Evolutionary conservation across 2,888 invertebrate species (phyloP).

Genomic region (Ophion ellenae): DNA sequence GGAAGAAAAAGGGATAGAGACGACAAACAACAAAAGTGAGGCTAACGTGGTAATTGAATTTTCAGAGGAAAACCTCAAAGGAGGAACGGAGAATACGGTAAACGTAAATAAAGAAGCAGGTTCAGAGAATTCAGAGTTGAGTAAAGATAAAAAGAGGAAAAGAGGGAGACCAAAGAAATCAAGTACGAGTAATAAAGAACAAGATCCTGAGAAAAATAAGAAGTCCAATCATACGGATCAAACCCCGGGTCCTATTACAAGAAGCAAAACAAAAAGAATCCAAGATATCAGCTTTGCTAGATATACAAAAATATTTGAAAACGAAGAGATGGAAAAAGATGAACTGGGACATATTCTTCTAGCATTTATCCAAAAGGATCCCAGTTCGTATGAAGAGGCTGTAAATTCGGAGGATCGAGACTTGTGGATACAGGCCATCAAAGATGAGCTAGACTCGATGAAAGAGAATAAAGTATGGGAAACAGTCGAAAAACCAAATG

Average conservation of each 20-base stretch:
- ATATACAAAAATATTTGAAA: slow-evolving; percentile 47
- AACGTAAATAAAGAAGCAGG: slow-evolving; percentile 28
- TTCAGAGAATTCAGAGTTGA: slow-evolving; percentile 25
- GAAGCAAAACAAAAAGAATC: slow-evolving; percentile 51
- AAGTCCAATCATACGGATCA: slow-evolving; percentile 31
- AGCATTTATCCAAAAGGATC: slow-evolving; percentile 57
- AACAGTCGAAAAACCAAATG: slow-evolving; percentile 44
- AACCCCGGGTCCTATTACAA: slow-evolving; percentile 46
- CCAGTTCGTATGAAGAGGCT: slow-evolving; percentile 59
- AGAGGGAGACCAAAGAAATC: slow-evolving; percentile 63
- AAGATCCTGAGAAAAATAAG: slow-evolving; percentile 32
- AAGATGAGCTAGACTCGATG: slow-evolving; percentile 66
- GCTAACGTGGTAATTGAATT: slow-evolving; percentile 50
- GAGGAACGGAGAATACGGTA: slow-evolving; percentile 45
- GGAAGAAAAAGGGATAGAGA: slow-evolving; percentile 7
- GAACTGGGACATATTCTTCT: slow-evolving; percentile 41
- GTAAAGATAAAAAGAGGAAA: slow-evolving; percentile 56
- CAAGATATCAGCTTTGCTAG: slow-evolving; percentile 56
- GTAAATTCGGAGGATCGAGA: slow-evolving; percentile 52
- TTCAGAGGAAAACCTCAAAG: slow-evolving; percentile 25
- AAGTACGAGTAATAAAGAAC: slow-evolving; percentile 12
- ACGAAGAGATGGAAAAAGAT: slow-evolving; percentile 45
- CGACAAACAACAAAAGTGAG: slow-evolving; percentile 10
- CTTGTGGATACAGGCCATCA: slow-evolving; percentile 58
- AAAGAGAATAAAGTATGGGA: slow-evolving; percentile 64